Evolutionary conservation across 1,140 invertebrate genomes (phyloP).

Genomic region (Drosophila neocordata): DNA sequence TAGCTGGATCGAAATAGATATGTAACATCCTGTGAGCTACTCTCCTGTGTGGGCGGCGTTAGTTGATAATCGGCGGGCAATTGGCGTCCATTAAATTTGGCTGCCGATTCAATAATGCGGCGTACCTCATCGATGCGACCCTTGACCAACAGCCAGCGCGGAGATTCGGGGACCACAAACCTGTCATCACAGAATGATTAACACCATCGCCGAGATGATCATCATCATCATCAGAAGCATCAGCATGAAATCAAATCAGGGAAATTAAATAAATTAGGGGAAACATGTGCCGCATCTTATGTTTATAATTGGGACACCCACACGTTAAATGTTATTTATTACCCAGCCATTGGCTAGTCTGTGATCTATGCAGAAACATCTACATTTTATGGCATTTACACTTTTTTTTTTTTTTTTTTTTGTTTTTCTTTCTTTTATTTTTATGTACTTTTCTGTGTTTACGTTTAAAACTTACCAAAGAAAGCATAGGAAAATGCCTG

Average conservation of each 20-base stretch:
- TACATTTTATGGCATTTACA: conserved; percentile 6
- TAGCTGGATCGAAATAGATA: conserved; percentile 86
- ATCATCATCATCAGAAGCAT: background rate
- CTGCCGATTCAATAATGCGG: conserved; percentile 87
- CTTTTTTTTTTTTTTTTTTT: background rate
- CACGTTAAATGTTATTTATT: conserved; percentile 51
- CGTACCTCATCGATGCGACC: conserved; percentile 88
- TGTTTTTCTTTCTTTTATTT: no score
- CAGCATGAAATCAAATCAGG: background rate
- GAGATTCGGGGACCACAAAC: conserved; percentile 92
- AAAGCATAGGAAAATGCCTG: conserved; percentile 87
- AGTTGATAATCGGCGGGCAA: conserved; percentile 86
- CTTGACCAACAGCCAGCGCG: conserved; percentile 91
- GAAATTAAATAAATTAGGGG: conserved; percentile 23
- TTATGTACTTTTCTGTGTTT: background rate
- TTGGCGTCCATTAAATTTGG: conserved; percentile 86
- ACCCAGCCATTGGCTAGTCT: conserved; percentile 18
- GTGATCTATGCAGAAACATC: conserved; percentile 40
- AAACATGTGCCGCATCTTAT: conserved; percentile 41
- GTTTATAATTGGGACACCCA: conserved; percentile 60
- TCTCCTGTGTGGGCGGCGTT: conserved; percentile 81
- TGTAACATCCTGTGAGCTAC: conserved; percentile 84
- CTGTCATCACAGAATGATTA: conserved; percentile 65
- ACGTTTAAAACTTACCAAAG: conserved; percentile 85
- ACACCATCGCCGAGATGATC: background rate